Evolutionary conservation across 2,797 vertebrate genomes (phyloP), one percentile per base, ranked within the genome.

Genomic region (Manis pentadactyla): DNA sequence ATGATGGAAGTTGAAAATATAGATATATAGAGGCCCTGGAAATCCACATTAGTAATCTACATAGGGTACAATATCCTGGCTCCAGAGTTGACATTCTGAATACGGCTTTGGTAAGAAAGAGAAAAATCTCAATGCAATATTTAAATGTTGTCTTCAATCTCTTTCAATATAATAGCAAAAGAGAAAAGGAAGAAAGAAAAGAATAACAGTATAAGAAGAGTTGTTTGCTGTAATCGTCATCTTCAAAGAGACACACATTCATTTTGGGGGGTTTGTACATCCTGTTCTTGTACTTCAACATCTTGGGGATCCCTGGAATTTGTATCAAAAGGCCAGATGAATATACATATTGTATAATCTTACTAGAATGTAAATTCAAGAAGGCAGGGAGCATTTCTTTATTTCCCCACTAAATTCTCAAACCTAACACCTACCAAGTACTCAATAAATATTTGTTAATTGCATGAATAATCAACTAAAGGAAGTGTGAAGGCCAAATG

Each of bases 71-170:
- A 46, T 27, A 88, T 71, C 2, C 49, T 57, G 29, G 23, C 61
- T 92, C 42, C 42, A 91, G 13, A 55, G 51, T 68, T 92, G 63
- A 73, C 39, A 63, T 93, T 61, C 39, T 79, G 25, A 96, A 89
- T 34, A 92, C 34, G 12, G 63, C 2, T 74, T 94, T 74, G 51
- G 42, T 73, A 94, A 90, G 21, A 83, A 78, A 14, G 29, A 77
- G 66, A 88, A 89, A 46, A 51, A 73, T 34, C 19, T 86, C 27
- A 66, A 13, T 25, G 39, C 37, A 63, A 1, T 55, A 63, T 68
- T 78, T 95, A 12, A 55, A 4, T 14, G 18, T 51, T 78, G 85
- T 87, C 63, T 46, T 83, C 63, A 87, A 71, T 2, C 8, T 57
- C 63, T 93, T 93, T 53, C 39, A 84, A 46, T 51, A 81, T 23